phyloP scores from a whole-genome alignment of 2,888 invertebrate species.

The Chironomus tentans region DNA sequence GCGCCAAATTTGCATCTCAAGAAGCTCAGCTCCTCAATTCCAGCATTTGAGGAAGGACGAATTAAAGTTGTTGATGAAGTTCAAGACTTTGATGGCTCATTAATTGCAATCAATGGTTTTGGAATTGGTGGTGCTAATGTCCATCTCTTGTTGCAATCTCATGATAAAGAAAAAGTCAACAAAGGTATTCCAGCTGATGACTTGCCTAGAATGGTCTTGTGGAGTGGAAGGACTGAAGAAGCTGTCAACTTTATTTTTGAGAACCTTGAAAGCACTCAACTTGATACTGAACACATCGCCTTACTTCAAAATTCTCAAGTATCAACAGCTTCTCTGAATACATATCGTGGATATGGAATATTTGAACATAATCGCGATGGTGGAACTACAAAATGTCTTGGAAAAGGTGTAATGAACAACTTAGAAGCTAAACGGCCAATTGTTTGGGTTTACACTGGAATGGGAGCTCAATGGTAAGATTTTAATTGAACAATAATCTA shows the following conservation, averaged over 20 bases:
- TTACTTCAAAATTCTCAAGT: slow-evolving; percentile 40
- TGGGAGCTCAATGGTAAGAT: slow-evolving; percentile 58
- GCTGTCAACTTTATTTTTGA: slow-evolving; percentile 53
- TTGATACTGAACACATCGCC: slow-evolving; percentile 48
- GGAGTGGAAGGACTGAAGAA: slow-evolving; percentile 65
- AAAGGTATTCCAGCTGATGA: slow-evolving; percentile 49
- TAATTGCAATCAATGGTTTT: slow-evolving; percentile 73
- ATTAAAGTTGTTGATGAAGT: slow-evolving; percentile 58
- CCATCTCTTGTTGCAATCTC: background rate
- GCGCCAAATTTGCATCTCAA: slow-evolving; percentile 64
- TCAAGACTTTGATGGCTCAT: slow-evolving; percentile 57
- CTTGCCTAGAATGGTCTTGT: slow-evolving; percentile 56
- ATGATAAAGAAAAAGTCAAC: slow-evolving; percentile 35
- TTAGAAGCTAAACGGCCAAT: slow-evolving; percentile 58
- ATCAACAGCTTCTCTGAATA: background rate
- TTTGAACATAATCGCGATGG: background rate
- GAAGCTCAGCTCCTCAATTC: slow-evolving; percentile 48
- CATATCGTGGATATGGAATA: slow-evolving; percentile 52
- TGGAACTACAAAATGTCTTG: slow-evolving; percentile 34
- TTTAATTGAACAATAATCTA: no score
- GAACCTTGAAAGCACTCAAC: slow-evolving; percentile 47
- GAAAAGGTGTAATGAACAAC: slow-evolving; percentile 50
- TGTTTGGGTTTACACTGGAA: slow-evolving; percentile 86
- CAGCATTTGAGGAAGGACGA: slow-evolving; percentile 47
- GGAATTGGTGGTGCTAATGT: slow-evolving; percentile 80